Conservation (phyloP, 2,113 vertebrate genomes). For the Oryzias woworae region DNA sequence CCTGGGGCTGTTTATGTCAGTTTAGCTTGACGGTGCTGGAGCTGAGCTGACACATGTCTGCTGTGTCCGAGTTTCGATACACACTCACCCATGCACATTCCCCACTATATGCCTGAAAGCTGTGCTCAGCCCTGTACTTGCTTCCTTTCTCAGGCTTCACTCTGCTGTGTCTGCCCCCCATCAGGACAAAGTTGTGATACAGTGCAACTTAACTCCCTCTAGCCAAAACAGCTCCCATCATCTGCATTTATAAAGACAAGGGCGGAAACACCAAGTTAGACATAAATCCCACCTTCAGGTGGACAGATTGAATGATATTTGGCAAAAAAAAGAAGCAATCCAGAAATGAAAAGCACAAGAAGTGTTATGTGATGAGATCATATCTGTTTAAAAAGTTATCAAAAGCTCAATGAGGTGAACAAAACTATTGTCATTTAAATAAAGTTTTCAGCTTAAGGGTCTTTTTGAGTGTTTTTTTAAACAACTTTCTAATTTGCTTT, state of each 20-base stretch:
- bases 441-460: no score
- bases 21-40: constrained; percentile 67
- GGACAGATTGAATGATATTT: constrained; percentile 7
- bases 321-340: no score
- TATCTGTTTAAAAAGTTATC: no score
- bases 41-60: constrained; percentile 72
- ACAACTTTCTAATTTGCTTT: no score
- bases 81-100: constrained; percentile 21
- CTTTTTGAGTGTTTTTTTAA: no score
- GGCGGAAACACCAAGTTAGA: constrained; percentile 31
- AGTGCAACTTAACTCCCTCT: constrained; percentile 46
- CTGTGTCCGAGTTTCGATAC: constrained; percentile 55
- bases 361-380: no score
- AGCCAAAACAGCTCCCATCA: constrained; percentile 44
- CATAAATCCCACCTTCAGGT: constrained; percentile 41
- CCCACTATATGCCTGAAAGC: constrained; percentile 23
- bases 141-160: constrained; percentile 31
- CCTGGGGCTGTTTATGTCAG: constrained; percentile 73
- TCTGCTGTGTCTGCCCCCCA: constrained; percentile 28
- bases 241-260: constrained; percentile 40
- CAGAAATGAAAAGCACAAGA: no score
- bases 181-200: constrained; percentile 48
- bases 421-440: no score
- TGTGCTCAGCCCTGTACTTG: constrained; percentile 23
- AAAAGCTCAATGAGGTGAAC: no score